These are phyloP conservation scores for Nasonia longicornis DNA, from an alignment of 1,140 invertebrate species.

Conservation along the genomic window DNA sequence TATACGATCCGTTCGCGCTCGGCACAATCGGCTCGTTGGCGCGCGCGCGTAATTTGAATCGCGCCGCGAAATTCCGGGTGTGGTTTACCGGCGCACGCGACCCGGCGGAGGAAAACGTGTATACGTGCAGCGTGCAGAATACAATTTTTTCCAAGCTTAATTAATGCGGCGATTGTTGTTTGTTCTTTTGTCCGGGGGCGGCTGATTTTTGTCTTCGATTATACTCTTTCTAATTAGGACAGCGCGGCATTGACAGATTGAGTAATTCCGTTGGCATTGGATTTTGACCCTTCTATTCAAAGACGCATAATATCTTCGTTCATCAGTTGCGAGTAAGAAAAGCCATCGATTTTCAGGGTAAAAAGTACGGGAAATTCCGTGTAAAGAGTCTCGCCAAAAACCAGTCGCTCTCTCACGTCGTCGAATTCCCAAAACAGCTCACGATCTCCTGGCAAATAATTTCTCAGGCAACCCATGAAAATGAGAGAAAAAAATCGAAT, in stretches of 20 bases:
- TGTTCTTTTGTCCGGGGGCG: not conserved
- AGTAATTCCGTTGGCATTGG: not conserved
- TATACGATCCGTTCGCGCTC: not conserved
- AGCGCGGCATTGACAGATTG: not conserved
- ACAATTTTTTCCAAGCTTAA: not conserved
- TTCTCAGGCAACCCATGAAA: not conserved
- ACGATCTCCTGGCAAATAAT: not conserved
- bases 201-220: not conserved
- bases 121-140: not conserved
- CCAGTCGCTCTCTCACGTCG: not conserved
- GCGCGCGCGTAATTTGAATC: conserved; percentile 4
- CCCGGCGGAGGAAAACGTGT: not conserved
- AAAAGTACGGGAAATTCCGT: not conserved
- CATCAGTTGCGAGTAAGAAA: no score
- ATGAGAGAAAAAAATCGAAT: not conserved
- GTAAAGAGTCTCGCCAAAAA: not conserved
- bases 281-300: no score
- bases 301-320: no score
- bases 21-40: conserved; percentile 5
- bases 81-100: not conserved
- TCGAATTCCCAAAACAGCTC: not conserved
- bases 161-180: not conserved
- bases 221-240: not conserved
- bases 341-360: not conserved
- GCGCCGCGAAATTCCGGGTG: conserved; percentile 1